These are phyloP conservation scores for Apamea epomidion DNA, from an alignment of 2,888 invertebrate genomes.

Conservation along the genomic window DNA sequence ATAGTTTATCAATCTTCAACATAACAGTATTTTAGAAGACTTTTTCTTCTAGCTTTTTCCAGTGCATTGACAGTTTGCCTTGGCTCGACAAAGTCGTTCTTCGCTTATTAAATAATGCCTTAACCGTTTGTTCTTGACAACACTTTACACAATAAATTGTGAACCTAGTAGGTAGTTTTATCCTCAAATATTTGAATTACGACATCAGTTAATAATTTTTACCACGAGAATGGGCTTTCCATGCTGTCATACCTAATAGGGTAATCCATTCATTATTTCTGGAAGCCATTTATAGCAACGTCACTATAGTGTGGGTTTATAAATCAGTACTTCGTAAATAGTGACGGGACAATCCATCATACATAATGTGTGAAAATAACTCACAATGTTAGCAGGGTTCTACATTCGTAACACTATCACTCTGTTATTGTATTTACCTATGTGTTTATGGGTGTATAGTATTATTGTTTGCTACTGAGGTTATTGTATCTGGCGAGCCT, in stretches of 20 bases:
- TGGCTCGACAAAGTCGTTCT: background rate
- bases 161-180: background rate
- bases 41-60: background rate
- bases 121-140: background rate
- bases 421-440: background rate
- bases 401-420: background rate
- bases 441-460: constrained; percentile 1
- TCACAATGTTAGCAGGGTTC: constrained; percentile 10
- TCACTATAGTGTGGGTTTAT: constrained; percentile 38
- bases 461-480: constrained; percentile 13
- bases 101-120: background rate
- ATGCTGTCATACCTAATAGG: constrained; percentile 12
- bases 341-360: constrained; percentile 46
- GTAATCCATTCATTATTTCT: constrained; percentile 36
- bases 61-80: background rate
- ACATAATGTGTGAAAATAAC: constrained; percentile 15
- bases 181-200: background rate
- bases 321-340: constrained; percentile 41
- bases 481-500: background rate
- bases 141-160: background rate
- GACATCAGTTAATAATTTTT: background rate
- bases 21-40: background rate
- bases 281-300: constrained; percentile 27
- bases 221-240: constrained; percentile 6
- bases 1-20: background rate